Evolutionary conservation across 2,888 invertebrate genomes (phyloP), one percentile per base, ranked within the genome.

Genomic region (Litoditis marina): DNA sequence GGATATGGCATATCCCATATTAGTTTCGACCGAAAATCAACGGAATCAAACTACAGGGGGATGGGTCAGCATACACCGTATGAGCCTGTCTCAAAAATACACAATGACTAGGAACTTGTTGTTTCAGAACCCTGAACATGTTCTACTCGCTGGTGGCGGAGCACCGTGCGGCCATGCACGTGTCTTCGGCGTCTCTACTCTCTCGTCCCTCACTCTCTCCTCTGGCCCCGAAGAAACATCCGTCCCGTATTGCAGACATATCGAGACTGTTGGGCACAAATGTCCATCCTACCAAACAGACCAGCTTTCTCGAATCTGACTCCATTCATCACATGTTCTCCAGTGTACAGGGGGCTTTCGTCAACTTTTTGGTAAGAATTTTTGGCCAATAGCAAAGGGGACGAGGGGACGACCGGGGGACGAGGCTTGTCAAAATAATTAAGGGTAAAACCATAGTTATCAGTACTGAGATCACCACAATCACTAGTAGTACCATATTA

Each of bases 71-170:
- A n/a, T n/a, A n/a, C n/a, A n/a, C n/a, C n/a, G n/a, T n/a, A n/a
- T n/a, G n/a, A n/a, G n/a, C n/a, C n/a, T n/a, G n/a, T n/a, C n/a
- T n/a, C n/a, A n/a, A n/a, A n/a, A n/a, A n/a, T n/a, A n/a, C n/a
- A n/a, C n/a, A n/a, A n/a, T n/a, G n/a, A n/a, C n/a, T n/a, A n/a
- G n/a, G n/a, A n/a, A n/a, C n/a, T n/a, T n/a, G n/a, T n/a, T 16
- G 52, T 65, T 68, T 39, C 30, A 69, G 78, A 30, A 63, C 74
- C 2, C 44, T 77, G 22, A 77, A 77, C 49, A 61, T 75, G 56
- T 77, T 74, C 46, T 78, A 74, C 55, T 67, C 77, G 8, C 63
- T 77, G 27, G 55, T 77, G 27, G 60, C 66, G 8, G 78, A 76
- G 46, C 57, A 58, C 27, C 58, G 53, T 7, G 50, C 57, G 2